Conservation (phyloP, 2,888 invertebrate genomes). For the Tipula helvola region DNA sequence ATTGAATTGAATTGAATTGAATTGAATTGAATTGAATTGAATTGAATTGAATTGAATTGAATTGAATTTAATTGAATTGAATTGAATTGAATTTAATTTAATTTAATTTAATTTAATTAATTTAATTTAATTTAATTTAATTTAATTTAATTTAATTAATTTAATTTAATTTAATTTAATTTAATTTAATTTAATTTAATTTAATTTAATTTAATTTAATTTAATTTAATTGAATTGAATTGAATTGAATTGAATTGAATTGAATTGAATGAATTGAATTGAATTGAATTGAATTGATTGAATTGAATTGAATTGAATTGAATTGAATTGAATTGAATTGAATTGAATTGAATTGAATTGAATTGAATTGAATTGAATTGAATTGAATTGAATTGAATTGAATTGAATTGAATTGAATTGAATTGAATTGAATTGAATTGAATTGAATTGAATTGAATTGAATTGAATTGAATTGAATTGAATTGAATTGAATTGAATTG, state of each 20-base stretch:
- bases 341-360: not conserved
- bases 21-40: constrained; percentile 11
- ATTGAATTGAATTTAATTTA: no score
- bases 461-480: not conserved
- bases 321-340: not conserved
- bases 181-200: constrained; percentile 11
- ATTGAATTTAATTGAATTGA: no score
- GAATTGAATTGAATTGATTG: not conserved
- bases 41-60: constrained; percentile 13
- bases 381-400: not conserved
- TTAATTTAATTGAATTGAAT: no score
- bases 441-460: not conserved
- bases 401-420: not conserved
- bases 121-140: constrained; percentile 11
- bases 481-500: not conserved
- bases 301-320: not conserved
- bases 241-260: constrained; percentile 10
- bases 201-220: no score
- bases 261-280: not conserved
- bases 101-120: no score
- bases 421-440: not conserved
- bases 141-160: constrained; percentile 11
- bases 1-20: constrained; percentile 7
- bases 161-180: constrained; percentile 11
- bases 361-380: not conserved